phyloP scores from a whole-genome alignment of 2,888 invertebrate species.

The Myopa testacea region DNA sequence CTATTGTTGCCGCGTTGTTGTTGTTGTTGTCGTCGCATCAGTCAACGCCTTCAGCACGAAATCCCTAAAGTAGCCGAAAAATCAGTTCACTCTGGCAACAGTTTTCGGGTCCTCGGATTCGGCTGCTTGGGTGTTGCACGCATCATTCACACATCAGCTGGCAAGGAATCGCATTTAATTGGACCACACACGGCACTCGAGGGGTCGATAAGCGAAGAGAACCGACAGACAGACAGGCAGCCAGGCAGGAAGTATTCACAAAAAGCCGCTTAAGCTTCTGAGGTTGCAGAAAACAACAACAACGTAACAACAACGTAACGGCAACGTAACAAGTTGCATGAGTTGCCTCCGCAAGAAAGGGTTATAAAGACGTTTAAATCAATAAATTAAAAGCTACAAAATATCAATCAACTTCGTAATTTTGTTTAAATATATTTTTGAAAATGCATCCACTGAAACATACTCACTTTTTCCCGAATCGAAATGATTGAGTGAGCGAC shows the following conservation, averaged over 20 bases:
- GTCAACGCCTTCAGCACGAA: constrained; percentile 48
- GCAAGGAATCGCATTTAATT: constrained; percentile 60
- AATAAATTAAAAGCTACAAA: too few species aligned
- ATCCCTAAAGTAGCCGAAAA: constrained; percentile 5
- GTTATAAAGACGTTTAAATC: too few species aligned
- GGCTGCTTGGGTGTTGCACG: constrained; percentile 59
- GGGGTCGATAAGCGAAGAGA: too few species aligned
- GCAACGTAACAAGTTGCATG: too few species aligned
- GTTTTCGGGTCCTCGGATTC: constrained; percentile 24
- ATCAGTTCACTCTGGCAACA: constrained; percentile 5
- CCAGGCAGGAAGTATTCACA: constrained; percentile 8
- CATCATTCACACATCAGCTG: constrained; percentile 64
- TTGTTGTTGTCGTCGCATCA: constrained; percentile 49
- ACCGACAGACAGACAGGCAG: not conserved
- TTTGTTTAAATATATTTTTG: too few species aligned
- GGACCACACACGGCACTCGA: constrained; percentile 58
- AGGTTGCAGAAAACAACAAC: too few species aligned
- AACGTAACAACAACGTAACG: too few species aligned
- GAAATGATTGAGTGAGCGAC: too few species aligned
- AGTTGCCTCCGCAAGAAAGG: too few species aligned
- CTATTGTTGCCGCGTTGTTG: constrained; percentile 29
- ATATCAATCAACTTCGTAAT: too few species aligned
- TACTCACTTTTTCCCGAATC: too few species aligned
- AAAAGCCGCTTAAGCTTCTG: not conserved
- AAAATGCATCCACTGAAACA: too few species aligned